Base-by-base conservation (phyloP, 2,888 invertebrate species). In the Tachina fera region DNA sequence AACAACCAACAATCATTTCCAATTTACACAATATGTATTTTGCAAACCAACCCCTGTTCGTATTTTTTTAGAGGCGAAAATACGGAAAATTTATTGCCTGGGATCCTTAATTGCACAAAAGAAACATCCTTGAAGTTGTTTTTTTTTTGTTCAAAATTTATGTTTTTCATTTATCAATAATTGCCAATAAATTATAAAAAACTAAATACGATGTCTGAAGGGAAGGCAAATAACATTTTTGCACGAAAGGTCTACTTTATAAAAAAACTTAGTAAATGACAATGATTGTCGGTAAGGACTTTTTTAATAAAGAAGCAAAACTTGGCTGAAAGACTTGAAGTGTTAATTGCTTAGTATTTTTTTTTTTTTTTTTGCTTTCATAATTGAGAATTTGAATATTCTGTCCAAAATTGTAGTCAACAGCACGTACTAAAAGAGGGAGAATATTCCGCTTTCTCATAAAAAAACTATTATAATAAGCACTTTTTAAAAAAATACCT, bases 141-240 rank as follows among this genome's bases (percentile, higher is more conserved):
- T 67, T 16, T 56, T 31, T 16, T 53, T 39, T 49, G 2, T 58
- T 63, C 22, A n/a, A n/a, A 75, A 53, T 78, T 79, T 72, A 75
- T 14, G 43, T 75, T 63, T 75, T 80, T 78, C 74, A 75, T 75
- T 81, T 71, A 47, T 22, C 60, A 75, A 67, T 84, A 83, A 84
- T 68, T 83, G 79, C 41, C 63, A 77, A 80, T 74, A 78, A 83
- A 70, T 31, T 31, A 31, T 63, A 51, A 53, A 78, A 14, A 43
- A 61, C 58, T 47, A 63, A 83, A 71, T 41, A 70, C 74, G 45
- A 49, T 43, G 43, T 19, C 14, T 22, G 39, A 19, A 41, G 19
- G 51, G 47, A 60, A 19, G 63, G 10, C 31, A 31, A 13, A 56
- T 19, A 4, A 39, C 31, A n/a, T 19, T 22, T 41, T 61, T 47